Evolutionary conservation across 2,113 vertebrate genomes (phyloP).

Genomic region (Elaphurus davidianus): DNA sequence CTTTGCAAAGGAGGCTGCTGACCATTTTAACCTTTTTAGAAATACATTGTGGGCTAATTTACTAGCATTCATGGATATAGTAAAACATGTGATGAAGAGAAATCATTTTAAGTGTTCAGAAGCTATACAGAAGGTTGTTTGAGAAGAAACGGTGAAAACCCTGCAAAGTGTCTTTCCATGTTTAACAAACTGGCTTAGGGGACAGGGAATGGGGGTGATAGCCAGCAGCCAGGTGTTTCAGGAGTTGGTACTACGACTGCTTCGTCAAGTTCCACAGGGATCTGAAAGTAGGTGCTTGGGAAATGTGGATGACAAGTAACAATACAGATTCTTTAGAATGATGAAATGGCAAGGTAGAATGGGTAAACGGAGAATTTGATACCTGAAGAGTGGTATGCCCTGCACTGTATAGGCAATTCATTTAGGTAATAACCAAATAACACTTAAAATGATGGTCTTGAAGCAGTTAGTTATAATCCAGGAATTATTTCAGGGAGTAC

Average conservation of each 20-base stretch:
- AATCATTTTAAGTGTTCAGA: background rate
- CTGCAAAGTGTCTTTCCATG: background rate
- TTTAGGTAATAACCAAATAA: background rate
- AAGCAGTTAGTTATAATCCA: background rate
- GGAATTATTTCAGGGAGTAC: background rate
- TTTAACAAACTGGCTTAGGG: background rate
- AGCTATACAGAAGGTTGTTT: background rate
- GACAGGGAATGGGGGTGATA: background rate
- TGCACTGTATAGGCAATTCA: background rate
- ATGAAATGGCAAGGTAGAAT: background rate
- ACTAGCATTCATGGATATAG: background rate
- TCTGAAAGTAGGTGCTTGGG: background rate
- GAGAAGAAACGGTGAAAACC: background rate
- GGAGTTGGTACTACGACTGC: background rate
- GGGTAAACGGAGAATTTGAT: background rate
- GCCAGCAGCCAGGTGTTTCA: background rate
- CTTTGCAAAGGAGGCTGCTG: background rate
- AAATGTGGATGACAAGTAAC: background rate
- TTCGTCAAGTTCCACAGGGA: background rate
- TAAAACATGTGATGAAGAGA: background rate
- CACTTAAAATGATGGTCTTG: background rate
- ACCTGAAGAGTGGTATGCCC: background rate
- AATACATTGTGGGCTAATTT: constrained; percentile 9
- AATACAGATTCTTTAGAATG: background rate
- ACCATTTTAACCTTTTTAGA: background rate